Evolutionary conservation across 2,797 vertebrate genomes (phyloP).

Genomic region (Falco columbarius): DNA sequence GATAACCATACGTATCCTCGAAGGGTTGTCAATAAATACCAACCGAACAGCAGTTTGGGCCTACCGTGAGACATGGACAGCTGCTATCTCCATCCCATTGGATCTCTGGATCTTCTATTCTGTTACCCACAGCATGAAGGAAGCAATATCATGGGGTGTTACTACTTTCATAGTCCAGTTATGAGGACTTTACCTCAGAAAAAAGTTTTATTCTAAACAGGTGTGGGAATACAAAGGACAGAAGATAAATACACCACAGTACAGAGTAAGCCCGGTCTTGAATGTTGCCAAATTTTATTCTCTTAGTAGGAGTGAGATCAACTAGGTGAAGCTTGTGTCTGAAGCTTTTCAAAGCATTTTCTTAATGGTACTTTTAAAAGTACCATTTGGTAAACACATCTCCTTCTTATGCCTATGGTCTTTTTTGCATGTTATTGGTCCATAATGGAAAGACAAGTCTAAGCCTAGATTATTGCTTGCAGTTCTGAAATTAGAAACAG

Average conservation of each 20-base stretch:
- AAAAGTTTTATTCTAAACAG: neutral
- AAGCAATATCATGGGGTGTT: neutral
- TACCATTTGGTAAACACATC: neutral
- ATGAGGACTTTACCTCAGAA: neutral
- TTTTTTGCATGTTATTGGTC: neutral
- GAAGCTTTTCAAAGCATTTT: neutral
- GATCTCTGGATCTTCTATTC: neutral
- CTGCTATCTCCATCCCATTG: neutral
- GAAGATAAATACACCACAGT: neutral
- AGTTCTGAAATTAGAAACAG: neutral
- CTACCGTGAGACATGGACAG: neutral
- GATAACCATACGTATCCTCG: neutral
- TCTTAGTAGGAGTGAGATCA: neutral
- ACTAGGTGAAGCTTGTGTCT: rapidly evolving
- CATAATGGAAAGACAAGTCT: neutral
- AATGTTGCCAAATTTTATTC: neutral
- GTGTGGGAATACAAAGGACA: neutral
- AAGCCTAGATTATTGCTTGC: neutral
- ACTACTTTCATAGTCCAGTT: neutral
- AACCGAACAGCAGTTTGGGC: neutral
- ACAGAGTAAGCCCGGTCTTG: neutral
- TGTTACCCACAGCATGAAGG: neutral
- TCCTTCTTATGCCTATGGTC: neutral
- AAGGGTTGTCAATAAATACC: neutral
- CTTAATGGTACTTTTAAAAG: neutral